A percentile compares a stretch with the other conserved stretches of the same genome.
Conservation (phyloP, 35 echinoderm and acorn worm genomes). For the Ophiothrix spiculata region DNA sequence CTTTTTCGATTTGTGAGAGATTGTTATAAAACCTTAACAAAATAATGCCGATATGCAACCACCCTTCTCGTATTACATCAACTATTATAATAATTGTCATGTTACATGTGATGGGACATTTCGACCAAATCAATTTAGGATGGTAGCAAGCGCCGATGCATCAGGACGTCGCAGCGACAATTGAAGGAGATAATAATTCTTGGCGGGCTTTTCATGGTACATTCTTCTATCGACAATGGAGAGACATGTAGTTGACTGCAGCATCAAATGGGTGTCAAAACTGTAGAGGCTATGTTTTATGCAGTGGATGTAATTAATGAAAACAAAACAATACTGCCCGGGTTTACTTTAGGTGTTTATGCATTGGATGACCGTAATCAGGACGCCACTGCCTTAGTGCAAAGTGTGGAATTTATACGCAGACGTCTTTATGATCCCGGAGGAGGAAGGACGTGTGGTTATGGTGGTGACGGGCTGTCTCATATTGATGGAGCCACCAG, state of each 20-base stretch:
- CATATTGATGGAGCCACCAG: too few relatives aligned
- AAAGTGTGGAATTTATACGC: conserved; percentile 67
- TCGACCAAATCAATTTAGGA: too few relatives aligned
- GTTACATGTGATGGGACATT: too few relatives aligned
- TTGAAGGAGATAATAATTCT: conserved; percentile 64
- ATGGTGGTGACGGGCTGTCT: too few relatives aligned
- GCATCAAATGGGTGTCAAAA: conserved; percentile 57
- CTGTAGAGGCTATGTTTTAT: conserved; percentile 77
- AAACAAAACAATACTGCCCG: conserved; percentile 62
- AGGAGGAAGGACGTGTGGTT: too few relatives aligned
- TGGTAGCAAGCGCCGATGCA: too few relatives aligned
- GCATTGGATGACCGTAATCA: conserved; percentile 81
- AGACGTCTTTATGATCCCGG: conserved; percentile 11
- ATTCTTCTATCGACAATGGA: conserved; percentile 47
- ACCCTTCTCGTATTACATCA: too few relatives aligned
- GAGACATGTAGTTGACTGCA: conserved; percentile 54
- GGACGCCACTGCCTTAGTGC: conserved; percentile 62
- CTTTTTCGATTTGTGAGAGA: too few relatives aligned
- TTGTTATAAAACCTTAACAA: too few relatives aligned
- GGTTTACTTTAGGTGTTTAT: conserved; percentile 60
- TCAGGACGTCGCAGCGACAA: background rate
- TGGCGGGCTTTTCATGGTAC: conserved; percentile 67
- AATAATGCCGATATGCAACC: too few relatives aligned
- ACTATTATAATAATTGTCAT: too few relatives aligned
- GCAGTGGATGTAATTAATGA: conserved; percentile 63